Conservation (phyloP, 2,797 vertebrate genomes). For the Carcharodon carcharias region DNA sequence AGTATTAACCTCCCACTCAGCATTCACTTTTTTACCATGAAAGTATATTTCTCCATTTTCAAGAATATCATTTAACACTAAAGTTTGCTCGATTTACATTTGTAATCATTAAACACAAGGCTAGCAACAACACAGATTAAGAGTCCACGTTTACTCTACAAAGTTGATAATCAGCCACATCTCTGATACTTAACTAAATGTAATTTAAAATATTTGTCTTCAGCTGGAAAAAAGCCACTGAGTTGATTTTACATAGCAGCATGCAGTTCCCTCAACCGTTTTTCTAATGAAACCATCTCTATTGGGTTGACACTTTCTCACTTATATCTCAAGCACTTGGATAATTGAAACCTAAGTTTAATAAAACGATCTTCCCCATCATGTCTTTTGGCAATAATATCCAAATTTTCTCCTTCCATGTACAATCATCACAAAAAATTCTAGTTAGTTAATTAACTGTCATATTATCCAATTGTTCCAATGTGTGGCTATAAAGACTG, state of each 20-base stretch:
- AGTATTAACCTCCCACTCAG: neutral
- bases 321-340: neutral
- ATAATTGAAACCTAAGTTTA: neutral
- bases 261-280: neutral
- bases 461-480: neutral
- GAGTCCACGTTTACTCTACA: neutral
- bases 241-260: neutral
- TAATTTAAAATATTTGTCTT: neutral
- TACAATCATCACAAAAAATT: neutral
- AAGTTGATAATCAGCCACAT: neutral
- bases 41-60: too few species aligned
- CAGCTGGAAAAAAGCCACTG: neutral
- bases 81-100: neutral
- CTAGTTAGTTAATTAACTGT: neutral
- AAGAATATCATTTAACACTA: neutral
- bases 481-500: neutral
- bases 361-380: neutral
- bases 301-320: neutral
- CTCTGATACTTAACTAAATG: neutral
- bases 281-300: neutral
- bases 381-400: neutral
- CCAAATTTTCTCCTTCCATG: neutral
- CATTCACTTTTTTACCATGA: neutral
- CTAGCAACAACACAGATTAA: neutral
- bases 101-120: neutral